A percentile compares a stretch with the other conserved stretches of the same genome.
phyloP scores from a whole-genome alignment of 2,888 invertebrate genomes.

The Epirrita christyi region DNA sequence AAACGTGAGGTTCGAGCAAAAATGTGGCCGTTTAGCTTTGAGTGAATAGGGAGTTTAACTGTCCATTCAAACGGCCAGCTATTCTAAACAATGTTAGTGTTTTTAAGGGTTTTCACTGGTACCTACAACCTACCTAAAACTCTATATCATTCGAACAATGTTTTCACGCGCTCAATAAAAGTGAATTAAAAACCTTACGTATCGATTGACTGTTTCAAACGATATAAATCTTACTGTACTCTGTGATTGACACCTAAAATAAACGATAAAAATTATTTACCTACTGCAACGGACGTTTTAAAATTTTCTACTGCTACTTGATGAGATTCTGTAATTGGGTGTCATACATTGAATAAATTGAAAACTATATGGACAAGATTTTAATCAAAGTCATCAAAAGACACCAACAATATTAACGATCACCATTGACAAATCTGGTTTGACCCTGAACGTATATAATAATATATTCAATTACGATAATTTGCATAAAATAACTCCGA shows the following conservation, averaged over 20 bases:
- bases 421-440: conserved; percentile 15
- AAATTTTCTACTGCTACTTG: background rate
- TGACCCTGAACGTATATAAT: conserved; percentile 5
- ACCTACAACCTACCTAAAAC: conserved; percentile 8
- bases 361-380: background rate
- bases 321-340: background rate
- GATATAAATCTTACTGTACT: too few relatives aligned
- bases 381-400: conserved; percentile 1
- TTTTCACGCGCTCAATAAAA: background rate
- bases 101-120: conserved; percentile 57
- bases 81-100: conserved; percentile 68
- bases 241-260: background rate
- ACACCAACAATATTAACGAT: conserved; percentile 8
- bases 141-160: background rate
- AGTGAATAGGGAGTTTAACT: conserved; percentile 74
- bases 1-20: conserved; percentile 65
- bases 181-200: too few relatives aligned
- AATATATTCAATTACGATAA: conserved; percentile 10
- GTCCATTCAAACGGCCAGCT: conserved; percentile 68
- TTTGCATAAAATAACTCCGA: conserved; percentile 13
- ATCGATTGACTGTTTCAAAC: too few relatives aligned
- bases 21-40: conserved; percentile 67
- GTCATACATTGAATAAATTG: background rate
- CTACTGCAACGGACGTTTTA: background rate
- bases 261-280: background rate